Evolutionary conservation across 2,888 invertebrate genomes (phyloP), one percentile per base, ranked within the genome.

Genomic region (Sarcophaga rosellei): DNA sequence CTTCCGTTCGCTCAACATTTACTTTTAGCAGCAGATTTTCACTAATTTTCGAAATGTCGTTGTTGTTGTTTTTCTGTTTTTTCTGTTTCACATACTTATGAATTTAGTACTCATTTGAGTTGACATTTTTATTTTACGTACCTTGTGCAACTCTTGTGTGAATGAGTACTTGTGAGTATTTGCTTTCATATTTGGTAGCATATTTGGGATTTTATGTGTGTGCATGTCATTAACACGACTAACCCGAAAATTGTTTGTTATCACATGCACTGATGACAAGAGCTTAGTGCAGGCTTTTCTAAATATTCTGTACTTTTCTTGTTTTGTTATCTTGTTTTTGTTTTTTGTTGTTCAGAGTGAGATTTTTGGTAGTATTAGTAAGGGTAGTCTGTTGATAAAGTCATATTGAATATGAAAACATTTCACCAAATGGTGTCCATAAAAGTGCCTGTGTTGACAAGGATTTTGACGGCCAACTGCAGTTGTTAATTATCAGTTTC

Each of bases 181-280:
- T 70, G 62, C 15, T 70, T 76, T 62, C 70, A 68, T 61, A 70
- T 70, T 77, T 70, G 70, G 35, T 72, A 47, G 61, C 72, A 69
- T 74, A 74, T 79, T 84, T 75, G 73, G 25, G 35, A 70, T 75
- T 57, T 70, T 70, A n/a, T n/a, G 35, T 35, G 70, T 84, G 74
- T 79, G 47, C 74, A 74, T 70, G 68, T 63, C 79, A 75, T 70
- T 79, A 84, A 68, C 74, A 84, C 70, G 75, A 59, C 63, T 75
- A 75, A 79, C 74, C 62, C 70, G 57, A 79, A 69, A 74, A 69
- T 44, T 62, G 61, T 62, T 47, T 74, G 53, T 74, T 69, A 57
- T 69, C 74, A 72, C 20, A 78, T 35, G 35, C 35, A 35, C 44
- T 53, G 53, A 61, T 62, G 77, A 65, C 66, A 73, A 47, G n/a